Conservation (phyloP, 2,888 invertebrate species). For the Lithophane socia region DNA sequence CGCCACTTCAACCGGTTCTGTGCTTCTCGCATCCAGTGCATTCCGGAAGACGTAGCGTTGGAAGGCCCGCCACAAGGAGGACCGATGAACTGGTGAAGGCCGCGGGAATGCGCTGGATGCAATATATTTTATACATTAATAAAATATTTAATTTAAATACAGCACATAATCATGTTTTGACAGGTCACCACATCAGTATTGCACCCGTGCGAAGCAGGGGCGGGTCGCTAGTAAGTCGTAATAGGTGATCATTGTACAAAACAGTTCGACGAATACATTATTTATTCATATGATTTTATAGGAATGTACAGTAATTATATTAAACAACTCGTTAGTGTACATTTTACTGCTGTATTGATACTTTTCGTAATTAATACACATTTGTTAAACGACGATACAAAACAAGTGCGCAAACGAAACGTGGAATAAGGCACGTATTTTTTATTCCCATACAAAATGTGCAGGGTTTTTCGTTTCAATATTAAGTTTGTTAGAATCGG, state of each 20-base stretch:
- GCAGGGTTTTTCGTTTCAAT: conserved; percentile 4
- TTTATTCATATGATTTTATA: conserved; percentile 50
- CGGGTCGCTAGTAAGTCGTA: not conserved
- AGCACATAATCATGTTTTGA: not conserved
- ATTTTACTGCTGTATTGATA: conserved; percentile 44
- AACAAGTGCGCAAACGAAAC: conserved; percentile 18
- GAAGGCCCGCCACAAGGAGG: no score
- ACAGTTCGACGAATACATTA: conserved; percentile 40
- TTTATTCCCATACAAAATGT: conserved; percentile 14
- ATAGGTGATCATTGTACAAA: conserved; percentile 27
- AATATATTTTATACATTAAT: no score
- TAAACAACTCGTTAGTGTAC: conserved; percentile 35
- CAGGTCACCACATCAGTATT: not conserved
- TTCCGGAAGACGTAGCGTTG: no score
- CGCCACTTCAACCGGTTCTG: no score
- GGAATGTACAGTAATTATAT: conserved; percentile 34
- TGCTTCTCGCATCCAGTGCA: no score
- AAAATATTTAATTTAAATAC: no score
- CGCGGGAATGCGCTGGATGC: no score
- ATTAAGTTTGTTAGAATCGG: conserved; percentile 21
- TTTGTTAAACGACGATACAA: conserved; percentile 12
- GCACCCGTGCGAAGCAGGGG: no score
- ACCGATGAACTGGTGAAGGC: no score
- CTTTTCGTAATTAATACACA: conserved; percentile 44
- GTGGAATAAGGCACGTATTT: conserved; percentile 36